Base-by-base conservation (phyloP, 64 coral and sea anemone genomes). In the Porites lutea region DNA sequence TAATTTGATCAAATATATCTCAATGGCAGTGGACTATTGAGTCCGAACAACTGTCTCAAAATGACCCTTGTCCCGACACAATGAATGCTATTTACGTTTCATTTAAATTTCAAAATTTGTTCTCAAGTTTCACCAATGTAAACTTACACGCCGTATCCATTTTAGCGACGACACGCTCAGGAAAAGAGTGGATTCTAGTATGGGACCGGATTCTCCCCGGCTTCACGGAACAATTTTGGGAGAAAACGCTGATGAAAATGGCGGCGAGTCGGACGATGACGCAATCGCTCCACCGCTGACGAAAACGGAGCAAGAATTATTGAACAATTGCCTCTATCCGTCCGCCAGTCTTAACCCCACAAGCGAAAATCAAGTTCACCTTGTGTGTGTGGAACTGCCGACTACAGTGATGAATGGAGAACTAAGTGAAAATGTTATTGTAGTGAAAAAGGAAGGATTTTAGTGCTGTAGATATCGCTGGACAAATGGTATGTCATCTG, bases 111-210 rank as follows among this genome's bases (percentile, higher is more conserved):
- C 81, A 69, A 69, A 52, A 69, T 67, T 20, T 6, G 37, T 47
- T 84, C 81, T 84, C 81, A 69, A 46, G 62, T 84, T 84, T 49
- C 86, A 57, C 23, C 15, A 59, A 75, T 57, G 69, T 88, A 88
- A 88, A 88, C 86, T 74, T 74, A 88, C 57, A 88, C 48, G 23
- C 13, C 58, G 69, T 75, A 27, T 88, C 51, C 79, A 19, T 87
- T 93, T 76, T 13, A 71, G 91, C 53, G 72, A 86, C 82, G 61
- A 74, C 5, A 53, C 91, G 16, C 51, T 93, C 48, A 48, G 82
- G 52, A 93, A 87, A 65, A 93, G 89, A 45, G 20, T 91, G 2
- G 89, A 93, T 49, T 87, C 91, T 12, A 37, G 27, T 37, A 55
- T 87, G 61, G 83, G 64, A 7, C 63, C 81, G 3, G 80, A 84